A percentile compares a stretch with the other conserved stretches of the same genome.
Conservation (phyloP, 35 echinoderm and acorn worm species). For the Heliocidaris tuberculata region DNA sequence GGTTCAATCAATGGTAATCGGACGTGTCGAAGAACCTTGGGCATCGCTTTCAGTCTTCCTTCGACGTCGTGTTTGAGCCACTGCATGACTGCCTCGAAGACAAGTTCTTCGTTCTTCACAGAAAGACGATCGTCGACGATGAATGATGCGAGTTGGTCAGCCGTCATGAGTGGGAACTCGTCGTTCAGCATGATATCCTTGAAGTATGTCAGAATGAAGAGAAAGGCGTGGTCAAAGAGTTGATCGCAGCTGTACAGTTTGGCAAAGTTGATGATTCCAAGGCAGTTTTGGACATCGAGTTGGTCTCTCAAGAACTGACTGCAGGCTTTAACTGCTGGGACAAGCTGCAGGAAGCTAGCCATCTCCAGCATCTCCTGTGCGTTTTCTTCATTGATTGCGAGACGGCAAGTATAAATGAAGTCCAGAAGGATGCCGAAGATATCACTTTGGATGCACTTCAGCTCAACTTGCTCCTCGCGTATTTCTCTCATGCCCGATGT, state of each 20-base stretch:
- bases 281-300: constrained; percentile 74
- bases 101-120: constrained; percentile 82
- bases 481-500: constrained; percentile 80
- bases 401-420: constrained; percentile 88
- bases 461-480: constrained; percentile 60
- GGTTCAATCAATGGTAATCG: constrained; percentile 90
- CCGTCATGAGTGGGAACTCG: constrained; percentile 60
- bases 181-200: constrained; percentile 59
- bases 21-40: constrained; percentile 64
- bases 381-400: constrained; percentile 71
- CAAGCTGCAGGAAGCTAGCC: constrained; percentile 88
- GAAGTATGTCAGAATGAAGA: constrained; percentile 70
- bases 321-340: constrained; percentile 77
- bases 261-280: constrained; percentile 89
- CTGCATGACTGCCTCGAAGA: constrained; percentile 76
- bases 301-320: constrained; percentile 81
- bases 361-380: constrained; percentile 86
- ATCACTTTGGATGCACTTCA: constrained; percentile 61
- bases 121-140: constrained; percentile 85
- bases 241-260: constrained; percentile 76
- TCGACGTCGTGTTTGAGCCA: constrained; percentile 73
- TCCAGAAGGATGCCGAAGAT: constrained; percentile 75
- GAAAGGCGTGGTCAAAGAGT: constrained; percentile 80
- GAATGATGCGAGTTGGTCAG: constrained; percentile 54
- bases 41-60: constrained; percentile 30